A percentile compares a stretch with the other conserved stretches of the same genome.
Conservation (phyloP, 1,140 invertebrate species). For the Eupristina koningsbergeri region DNA sequence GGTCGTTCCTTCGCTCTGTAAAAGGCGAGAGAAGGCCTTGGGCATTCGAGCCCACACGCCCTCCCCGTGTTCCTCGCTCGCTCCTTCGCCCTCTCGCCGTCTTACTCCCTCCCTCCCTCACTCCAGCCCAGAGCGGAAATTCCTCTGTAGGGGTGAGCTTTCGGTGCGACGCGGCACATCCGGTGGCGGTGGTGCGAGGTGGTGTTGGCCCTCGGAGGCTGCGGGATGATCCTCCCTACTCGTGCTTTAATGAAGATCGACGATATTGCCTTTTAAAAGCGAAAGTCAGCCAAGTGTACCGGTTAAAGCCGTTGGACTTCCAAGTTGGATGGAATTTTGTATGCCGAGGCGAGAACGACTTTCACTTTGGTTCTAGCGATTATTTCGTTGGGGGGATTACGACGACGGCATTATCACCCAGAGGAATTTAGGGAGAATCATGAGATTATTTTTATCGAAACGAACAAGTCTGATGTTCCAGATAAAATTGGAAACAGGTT, state of each 20-base stretch:
- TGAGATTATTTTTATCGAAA: neutral
- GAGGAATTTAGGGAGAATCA: neutral
- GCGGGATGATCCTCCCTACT: neutral
- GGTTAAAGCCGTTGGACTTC: neutral
- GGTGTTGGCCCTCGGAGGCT: neutral
- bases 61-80: constrained; percentile 51
- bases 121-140: neutral
- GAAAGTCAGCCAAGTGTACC: constrained; percentile 11
- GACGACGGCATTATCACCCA: constrained; percentile 4
- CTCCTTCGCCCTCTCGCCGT: neutral
- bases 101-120: constrained; percentile 37
- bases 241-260: constrained; percentile 19
- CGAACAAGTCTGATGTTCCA: neutral
- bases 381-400: constrained; percentile 2
- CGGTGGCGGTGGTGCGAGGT: neutral
- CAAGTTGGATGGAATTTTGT: constrained; percentile 15
- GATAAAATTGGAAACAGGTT: neutral
- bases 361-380: constrained; percentile 5
- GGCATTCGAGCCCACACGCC: constrained; percentile 63
- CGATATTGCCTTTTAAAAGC: constrained; percentile 24
- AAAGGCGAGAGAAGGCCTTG: constrained; percentile 68
- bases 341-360: constrained; percentile 13
- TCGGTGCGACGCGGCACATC: neutral
- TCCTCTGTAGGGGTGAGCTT: neutral
- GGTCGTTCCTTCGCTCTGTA: constrained; percentile 53